Evolutionary conservation across 2,797 vertebrate genomes (phyloP), one percentile per base, ranked within the genome.

Genomic region (Erpetoichthys calabaricus): DNA sequence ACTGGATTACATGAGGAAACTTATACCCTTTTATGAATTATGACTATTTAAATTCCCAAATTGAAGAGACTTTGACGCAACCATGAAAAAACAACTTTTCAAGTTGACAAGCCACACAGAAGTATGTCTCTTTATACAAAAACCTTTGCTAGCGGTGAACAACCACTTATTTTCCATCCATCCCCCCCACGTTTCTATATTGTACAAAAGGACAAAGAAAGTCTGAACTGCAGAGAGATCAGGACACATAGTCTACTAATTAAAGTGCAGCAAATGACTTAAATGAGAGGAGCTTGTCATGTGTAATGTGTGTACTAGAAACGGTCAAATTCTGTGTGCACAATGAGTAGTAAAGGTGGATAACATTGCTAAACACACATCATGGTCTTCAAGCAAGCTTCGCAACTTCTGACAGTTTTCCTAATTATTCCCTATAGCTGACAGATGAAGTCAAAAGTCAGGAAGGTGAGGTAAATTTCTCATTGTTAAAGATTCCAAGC

Each of bases 361-460:
- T 55, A 76, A 75, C 73, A 75, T 71, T 70, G 70, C 57, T 67
- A 69, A 66, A 66, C 73, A 72, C 67, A 67, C 68, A 73, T 64
- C 72, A 64, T 2, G 76, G 60, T 75, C 72, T 73, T 73, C 64
- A 67, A 79, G 66, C 54, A 75, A 70, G 62, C 72, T 74, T 73
- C 69, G 72, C 52, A 80, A 80, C 69, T 77, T 75, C 67, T 81
- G 83, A 85, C 82, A 84, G 80, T 60, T 80, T 67, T 70, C 70
- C 80, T 85, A 86, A 88, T 88, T 88, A 86, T 78, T 78, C 80
- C 56, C 68, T 76, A 70, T 80, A 81, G 82, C 75, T 67, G 83
- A 78, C 80, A 78, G 0, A 45, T 51, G 56, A 78, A 79, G 79
- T 74, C 69, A 82, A 82, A 85, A 84, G 79, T 80, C 44, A 81